Evolutionary conservation across 2,888 invertebrate genomes (phyloP).

Genomic region (Endomychus coccineus): DNA sequence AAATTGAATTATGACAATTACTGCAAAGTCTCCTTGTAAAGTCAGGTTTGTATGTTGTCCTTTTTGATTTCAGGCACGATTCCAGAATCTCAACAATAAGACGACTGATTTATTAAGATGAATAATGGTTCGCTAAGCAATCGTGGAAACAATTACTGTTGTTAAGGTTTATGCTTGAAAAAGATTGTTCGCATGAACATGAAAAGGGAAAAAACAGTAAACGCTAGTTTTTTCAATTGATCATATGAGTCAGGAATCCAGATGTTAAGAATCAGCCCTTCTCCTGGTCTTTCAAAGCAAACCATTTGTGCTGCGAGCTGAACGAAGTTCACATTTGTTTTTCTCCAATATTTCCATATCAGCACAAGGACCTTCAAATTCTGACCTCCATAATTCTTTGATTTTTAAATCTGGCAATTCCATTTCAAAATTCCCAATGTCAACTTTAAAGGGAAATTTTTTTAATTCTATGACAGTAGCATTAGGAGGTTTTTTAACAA

Average conservation of each 20-base stretch:
- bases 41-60: too few species aligned
- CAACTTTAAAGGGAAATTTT: constrained; percentile 19
- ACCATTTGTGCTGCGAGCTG: constrained; percentile 23
- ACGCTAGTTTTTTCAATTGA: constrained; percentile 2
- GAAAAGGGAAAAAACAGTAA: too few species aligned
- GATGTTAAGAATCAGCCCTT: constrained; percentile 19
- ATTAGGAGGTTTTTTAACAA: constrained; percentile 26
- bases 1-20: too few species aligned
- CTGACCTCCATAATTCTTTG: constrained; percentile 23
- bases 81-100: too few species aligned
- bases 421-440: constrained; percentile 27
- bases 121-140: too few species aligned
- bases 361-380: constrained; percentile 37
- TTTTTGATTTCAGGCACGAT: too few species aligned
- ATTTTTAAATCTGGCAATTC: constrained; percentile 29
- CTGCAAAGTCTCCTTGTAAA: too few species aligned
- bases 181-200: too few species aligned
- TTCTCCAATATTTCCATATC: constrained; percentile 31
- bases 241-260: constrained; percentile 8
- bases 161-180: too few species aligned
- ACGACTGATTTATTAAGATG: too few species aligned
- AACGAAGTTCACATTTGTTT: constrained; percentile 26
- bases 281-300: constrained; percentile 22
- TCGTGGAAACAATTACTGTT: too few species aligned
- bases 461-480: constrained; percentile 18